Evolutionary conservation across 2,888 invertebrate species (phyloP).

Genomic region (Spicauda simplicius): DNA sequence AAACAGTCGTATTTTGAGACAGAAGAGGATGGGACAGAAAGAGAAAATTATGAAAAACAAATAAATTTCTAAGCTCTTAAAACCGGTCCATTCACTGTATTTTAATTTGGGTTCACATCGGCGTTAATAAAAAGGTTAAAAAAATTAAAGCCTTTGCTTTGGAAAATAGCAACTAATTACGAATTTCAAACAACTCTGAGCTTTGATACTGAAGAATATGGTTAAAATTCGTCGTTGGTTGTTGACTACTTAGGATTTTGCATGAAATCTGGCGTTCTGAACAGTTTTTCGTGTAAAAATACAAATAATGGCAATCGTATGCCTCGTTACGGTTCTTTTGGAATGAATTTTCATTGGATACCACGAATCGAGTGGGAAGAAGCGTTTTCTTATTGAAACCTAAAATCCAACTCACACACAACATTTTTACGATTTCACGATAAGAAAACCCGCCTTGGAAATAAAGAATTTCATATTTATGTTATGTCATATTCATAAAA

Average conservation of each 20-base stretch:
- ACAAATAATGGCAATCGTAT: slow-evolving; percentile 47
- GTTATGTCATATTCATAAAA: too few relatives aligned
- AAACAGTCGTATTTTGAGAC: too few relatives aligned
- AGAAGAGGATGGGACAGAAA: neutral
- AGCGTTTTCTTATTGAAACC: slow-evolving; percentile 1
- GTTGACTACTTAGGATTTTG: neutral
- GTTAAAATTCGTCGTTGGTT: neutral
- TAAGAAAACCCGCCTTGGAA: neutral
- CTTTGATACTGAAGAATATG: neutral
- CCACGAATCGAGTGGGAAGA: slow-evolving; percentile 7
- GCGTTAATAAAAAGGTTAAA: slow-evolving; percentile 4
- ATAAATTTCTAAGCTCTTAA: slow-evolving; percentile 4
- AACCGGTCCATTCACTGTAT: slow-evolving; percentile 6
- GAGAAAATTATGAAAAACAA: neutral
- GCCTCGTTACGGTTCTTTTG: slow-evolving; percentile 29
- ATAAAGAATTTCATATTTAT: too few relatives aligned
- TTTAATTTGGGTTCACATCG: slow-evolving; percentile 16
- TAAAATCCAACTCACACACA: neutral
- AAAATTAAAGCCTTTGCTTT: neutral
- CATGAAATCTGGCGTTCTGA: neutral
- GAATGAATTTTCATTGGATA: slow-evolving; percentile 29
- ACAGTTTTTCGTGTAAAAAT: slow-evolving; percentile 45
- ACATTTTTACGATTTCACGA: neutral
- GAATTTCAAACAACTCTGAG: neutral
- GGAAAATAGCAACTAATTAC: neutral